phyloP scores from a whole-genome alignment of 2,888 invertebrate species.

The Mesorhabditis spiculigera region DNA sequence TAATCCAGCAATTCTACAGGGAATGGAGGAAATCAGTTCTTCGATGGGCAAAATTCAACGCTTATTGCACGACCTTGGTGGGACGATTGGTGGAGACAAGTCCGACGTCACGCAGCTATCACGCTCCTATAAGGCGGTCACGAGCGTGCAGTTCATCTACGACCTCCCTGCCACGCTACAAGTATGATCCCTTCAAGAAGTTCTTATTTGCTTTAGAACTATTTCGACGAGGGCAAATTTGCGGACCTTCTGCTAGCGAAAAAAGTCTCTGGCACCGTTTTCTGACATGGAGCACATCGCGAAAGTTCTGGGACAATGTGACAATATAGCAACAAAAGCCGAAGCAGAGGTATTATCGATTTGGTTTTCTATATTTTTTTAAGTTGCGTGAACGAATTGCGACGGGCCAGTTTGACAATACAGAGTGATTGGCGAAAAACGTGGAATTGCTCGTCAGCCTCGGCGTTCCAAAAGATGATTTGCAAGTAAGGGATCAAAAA shows the following conservation, averaged over 20 bases:
- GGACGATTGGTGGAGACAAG: slow-evolving; percentile 35
- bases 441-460: slow-evolving; percentile 26
- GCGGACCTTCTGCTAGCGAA: slow-evolving; percentile 31
- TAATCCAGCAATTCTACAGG: slow-evolving; percentile 58
- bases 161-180: slow-evolving; percentile 51
- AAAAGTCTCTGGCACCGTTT: slow-evolving; percentile 27
- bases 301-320: slow-evolving; percentile 21
- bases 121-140: slow-evolving; percentile 48
- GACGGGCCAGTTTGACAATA: slow-evolving; percentile 20
- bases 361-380: slow-evolving; percentile 1
- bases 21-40: slow-evolving; percentile 82
- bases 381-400: slow-evolving; percentile 13
- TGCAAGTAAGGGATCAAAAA: slow-evolving; percentile 16
- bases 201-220: slow-evolving; percentile 19
- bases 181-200: slow-evolving; percentile 18
- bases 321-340: slow-evolving; percentile 21
- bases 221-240: slow-evolving; percentile 36
- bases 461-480: slow-evolving; percentile 18
- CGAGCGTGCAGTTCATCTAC: slow-evolving; percentile 51
- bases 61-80: slow-evolving; percentile 37
- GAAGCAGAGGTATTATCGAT: slow-evolving; percentile 7
- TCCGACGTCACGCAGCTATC: slow-evolving; percentile 46
- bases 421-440: slow-evolving; percentile 24
- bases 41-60: slow-evolving; percentile 51
- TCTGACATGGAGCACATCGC: slow-evolving; percentile 32